These are phyloP conservation scores for Cyrtodaria siliqua DNA, from an alignment of 2,888 invertebrate species.

Conservation along the genomic window DNA sequence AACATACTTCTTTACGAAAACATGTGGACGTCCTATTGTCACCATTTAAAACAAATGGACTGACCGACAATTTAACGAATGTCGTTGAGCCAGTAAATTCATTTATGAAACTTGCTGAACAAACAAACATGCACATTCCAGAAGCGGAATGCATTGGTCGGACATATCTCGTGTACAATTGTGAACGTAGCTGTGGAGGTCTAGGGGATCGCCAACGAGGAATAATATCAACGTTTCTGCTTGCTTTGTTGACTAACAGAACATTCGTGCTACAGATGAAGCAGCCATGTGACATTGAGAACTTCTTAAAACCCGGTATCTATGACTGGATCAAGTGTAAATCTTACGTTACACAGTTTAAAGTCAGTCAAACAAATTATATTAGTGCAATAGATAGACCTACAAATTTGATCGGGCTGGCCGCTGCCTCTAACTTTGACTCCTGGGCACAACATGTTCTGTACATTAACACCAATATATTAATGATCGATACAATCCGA, in stretches of 20 bases:
- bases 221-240: slow-evolving; percentile 29
- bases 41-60: too few species aligned
- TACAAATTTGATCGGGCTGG: neutral
- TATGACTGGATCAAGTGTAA: slow-evolving; percentile 43
- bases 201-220: slow-evolving; percentile 43
- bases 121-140: neutral
- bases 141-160: neutral
- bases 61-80: too few species aligned
- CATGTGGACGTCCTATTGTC: too few species aligned
- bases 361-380: neutral
- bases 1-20: too few species aligned
- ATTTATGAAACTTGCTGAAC: too few species aligned
- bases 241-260: slow-evolving; percentile 32
- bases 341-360: neutral
- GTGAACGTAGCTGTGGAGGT: slow-evolving; percentile 34
- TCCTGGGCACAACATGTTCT: neutral
- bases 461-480: slow-evolving; percentile 10
- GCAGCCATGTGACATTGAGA: slow-evolving; percentile 30
- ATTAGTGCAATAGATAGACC: neutral
- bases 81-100: too few species aligned
- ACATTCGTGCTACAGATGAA: slow-evolving; percentile 29
- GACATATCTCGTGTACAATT: slow-evolving; percentile 22
- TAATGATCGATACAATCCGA: slow-evolving; percentile 5
- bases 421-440: neutral
- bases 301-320: slow-evolving; percentile 18